Percentiles rank a stretch among this genome's conserved stretches.
These are phyloP conservation scores for Scaptomyza reducta DNA, from an alignment of 2,888 invertebrate genomes.

Conservation along the genomic window DNA sequence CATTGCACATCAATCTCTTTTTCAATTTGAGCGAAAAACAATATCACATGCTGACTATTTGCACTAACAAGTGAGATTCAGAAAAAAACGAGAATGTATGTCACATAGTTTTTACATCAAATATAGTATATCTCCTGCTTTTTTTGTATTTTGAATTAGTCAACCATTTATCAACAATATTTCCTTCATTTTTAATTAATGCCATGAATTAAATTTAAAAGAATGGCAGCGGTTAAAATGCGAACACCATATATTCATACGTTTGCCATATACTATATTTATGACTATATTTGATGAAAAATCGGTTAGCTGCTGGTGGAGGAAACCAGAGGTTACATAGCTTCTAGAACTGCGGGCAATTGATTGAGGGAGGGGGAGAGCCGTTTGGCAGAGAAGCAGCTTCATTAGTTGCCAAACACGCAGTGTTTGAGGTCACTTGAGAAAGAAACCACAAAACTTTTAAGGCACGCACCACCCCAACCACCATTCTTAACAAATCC, in stretches of 20 bases:
- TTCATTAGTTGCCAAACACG: constrained; percentile 73
- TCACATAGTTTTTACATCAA: constrained; percentile 14
- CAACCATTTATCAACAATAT: constrained; percentile 47
- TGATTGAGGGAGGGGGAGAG: not conserved
- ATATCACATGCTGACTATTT: constrained; percentile 29
- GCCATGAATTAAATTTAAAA: constrained; percentile 34
- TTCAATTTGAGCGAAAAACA: constrained; percentile 15
- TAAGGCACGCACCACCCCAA: constrained; percentile 64
- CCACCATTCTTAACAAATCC: constrained; percentile 26
- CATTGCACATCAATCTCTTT: not conserved
- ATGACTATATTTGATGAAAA: constrained; percentile 16
- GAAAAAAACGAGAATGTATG: constrained; percentile 21
- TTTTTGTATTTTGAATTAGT: constrained; percentile 36
- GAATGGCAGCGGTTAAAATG: constrained; percentile 12
- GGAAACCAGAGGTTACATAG: not conserved
- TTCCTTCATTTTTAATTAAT: constrained; percentile 58
- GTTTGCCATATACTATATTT: not conserved
- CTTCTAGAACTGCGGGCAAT: not conserved
- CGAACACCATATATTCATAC: not conserved
- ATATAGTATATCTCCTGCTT: constrained; percentile 4
- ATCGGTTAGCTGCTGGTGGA: constrained; percentile 2
- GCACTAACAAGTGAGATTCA: not conserved
- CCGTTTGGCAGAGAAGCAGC: constrained; percentile 48
- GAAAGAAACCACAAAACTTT: constrained; percentile 64
- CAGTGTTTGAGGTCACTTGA: constrained; percentile 34